Evolutionary conservation across 1,140 invertebrate genomes (phyloP), one percentile per base, ranked within the genome.

Genomic region (Prorops nasuta): DNA sequence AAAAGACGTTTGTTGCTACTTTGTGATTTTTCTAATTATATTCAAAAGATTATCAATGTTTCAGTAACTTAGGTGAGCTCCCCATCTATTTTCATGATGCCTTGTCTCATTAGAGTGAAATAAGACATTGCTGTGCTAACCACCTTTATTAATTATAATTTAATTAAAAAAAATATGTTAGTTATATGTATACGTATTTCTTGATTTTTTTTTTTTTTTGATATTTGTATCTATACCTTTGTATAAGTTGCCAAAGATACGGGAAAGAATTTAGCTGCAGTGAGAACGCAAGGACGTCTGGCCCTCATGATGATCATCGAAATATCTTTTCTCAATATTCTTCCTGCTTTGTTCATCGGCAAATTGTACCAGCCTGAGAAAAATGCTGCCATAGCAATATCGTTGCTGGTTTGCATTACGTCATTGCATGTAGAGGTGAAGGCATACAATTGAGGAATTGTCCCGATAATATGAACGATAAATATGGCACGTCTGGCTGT

Each of bases 221-320:
- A 17, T 8, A 35, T 19, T 42, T 24, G 10, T 16, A n/a, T 19
- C 32, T 44, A 12, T 56, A 56, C 59, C 14, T 32, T 15, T 0
- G 37, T 61, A 17, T 35, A 47, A 16, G 57, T 60, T 18, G 52
- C 24, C 6, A 50, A 18, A 3, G 52, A 50, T n/a, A 55, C 48
- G 8, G 47, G 37, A 32, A 45, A 44, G 14, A 55, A 55, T 37
- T 36, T 39, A 34, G 42, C 52, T 19, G 47, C 52, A 6, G 47
- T 50, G 4, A 55, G 12, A 9, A 24, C 35, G 17, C 41, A 45
- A 3, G 46, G 36, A 10, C 43, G 40, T 17, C 18, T 35, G 2
- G 43, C 6, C 15, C 52, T 16, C 14, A 38, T 45, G 6, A 44
- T 41, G 3, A 55, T 31, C 40, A 49, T 6, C 10, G 4, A 6